phyloP scores from a whole-genome alignment of 92 coral and sea anemone genomes.

The Umimayanthus chanpuru region DNA sequence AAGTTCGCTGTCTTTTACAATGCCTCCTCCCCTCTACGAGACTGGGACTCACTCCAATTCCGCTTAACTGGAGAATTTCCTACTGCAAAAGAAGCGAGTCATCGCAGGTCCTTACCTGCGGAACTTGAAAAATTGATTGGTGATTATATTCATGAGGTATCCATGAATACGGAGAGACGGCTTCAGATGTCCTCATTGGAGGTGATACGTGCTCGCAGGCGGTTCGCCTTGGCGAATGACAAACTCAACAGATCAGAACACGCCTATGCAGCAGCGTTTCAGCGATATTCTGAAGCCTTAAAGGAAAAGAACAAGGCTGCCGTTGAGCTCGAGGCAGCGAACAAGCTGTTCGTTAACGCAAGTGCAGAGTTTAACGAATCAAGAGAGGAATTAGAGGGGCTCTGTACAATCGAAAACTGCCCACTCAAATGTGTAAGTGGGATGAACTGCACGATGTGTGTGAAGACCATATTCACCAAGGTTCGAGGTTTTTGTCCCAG shows the following conservation, averaged over 20 bases:
- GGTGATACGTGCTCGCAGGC: conserved; percentile 27
- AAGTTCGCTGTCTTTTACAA: conserved; percentile 50
- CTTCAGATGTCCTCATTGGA: conserved; percentile 10
- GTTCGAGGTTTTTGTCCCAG: conserved; percentile 68
- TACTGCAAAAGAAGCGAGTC: background rate
- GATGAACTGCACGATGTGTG: conserved; percentile 64
- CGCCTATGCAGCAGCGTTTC: conserved; percentile 7
- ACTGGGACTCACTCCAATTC: conserved; percentile 62
- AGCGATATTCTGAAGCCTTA: conserved; percentile 31
- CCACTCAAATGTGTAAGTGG: conserved; percentile 71
- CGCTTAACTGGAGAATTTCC: conserved; percentile 48
- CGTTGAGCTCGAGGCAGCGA: conserved; percentile 26
- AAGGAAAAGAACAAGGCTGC: conserved; percentile 37
- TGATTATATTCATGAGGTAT: conserved; percentile 41
- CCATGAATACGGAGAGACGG: conserved; percentile 18
- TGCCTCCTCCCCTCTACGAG: conserved; percentile 36
- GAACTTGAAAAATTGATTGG: conserved; percentile 47
- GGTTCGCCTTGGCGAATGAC: background rate
- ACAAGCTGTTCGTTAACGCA: conserved; percentile 23
- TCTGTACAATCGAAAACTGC: conserved; percentile 64
- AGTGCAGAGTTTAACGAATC: conserved; percentile 57
- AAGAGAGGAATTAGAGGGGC: conserved; percentile 46
- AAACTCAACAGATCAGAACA: conserved; percentile 20
- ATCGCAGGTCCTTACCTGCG: conserved; percentile 35
- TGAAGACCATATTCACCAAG: conserved; percentile 53